These are phyloP conservation scores for Phasianus colchicus DNA, from an alignment of 2,113 vertebrate genomes.

Conservation along the genomic window DNA sequence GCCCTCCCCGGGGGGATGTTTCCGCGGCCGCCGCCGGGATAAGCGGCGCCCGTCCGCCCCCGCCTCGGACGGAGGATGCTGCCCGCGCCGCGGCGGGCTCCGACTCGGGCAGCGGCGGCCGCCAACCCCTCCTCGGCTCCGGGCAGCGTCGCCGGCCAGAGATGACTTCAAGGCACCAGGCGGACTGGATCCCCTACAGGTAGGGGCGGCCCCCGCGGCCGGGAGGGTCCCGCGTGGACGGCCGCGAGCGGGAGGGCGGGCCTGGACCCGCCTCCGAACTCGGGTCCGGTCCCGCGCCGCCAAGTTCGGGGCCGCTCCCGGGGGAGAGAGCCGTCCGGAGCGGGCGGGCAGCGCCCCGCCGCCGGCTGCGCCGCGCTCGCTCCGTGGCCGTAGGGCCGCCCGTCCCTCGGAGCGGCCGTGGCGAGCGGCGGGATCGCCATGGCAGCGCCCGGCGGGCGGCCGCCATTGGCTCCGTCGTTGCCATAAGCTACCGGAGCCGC, in stretches of 20 bases:
- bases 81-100: slow-evolving; percentile 65
- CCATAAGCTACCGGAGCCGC: slow-evolving; percentile 83
- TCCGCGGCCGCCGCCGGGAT: slow-evolving; percentile 22
- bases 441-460: slow-evolving; percentile 78
- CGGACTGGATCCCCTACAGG: slow-evolving; percentile 99
- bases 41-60: slow-evolving; percentile 29
- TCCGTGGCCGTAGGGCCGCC: too few species aligned
- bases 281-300: background rate
- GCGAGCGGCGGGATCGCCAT: slow-evolving; percentile 83
- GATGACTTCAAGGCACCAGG: slow-evolving; percentile 95
- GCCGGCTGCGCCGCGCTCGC: too few species aligned
- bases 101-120: slow-evolving; percentile 58
- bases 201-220: slow-evolving; percentile 19
- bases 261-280: background rate
- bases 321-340: too few species aligned
- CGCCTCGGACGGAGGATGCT: slow-evolving; percentile 68
- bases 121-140: background rate
- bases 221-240: background rate
- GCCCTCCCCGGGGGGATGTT: slow-evolving; percentile 19
- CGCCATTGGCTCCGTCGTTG: slow-evolving; percentile 87
- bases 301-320: background rate
- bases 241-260: background rate
- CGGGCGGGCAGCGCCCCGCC: too few species aligned
- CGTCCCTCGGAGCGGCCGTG: background rate
- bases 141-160: slow-evolving; percentile 62